Evolutionary conservation across 2,888 invertebrate species (phyloP).

Genomic region (Spatulosminthurus flaviceps): DNA sequence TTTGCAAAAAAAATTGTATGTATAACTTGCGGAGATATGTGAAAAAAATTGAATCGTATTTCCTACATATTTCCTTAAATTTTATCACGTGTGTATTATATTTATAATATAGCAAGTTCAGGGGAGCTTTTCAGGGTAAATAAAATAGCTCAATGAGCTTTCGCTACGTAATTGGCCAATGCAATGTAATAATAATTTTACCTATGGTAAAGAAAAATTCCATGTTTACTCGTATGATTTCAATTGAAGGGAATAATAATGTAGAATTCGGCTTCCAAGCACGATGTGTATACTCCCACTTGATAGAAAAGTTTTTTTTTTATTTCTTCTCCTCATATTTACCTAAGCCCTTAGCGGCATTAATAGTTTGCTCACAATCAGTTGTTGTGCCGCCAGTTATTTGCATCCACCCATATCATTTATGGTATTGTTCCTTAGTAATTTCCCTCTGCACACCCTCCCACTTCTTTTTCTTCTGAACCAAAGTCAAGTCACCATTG

Average conservation of each 20-base stretch:
- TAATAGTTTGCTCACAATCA: conserved; percentile 11
- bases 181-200: no score
- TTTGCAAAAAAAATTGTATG: no score
- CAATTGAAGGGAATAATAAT: conserved; percentile 8
- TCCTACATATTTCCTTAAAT: background rate
- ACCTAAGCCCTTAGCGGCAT: conserved; percentile 8
- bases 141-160: no score
- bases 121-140: no score
- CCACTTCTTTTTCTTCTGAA: background rate
- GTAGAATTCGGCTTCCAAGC: background rate
- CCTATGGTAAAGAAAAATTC: no score
- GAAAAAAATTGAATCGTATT: conserved; percentile 9
- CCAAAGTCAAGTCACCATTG: background rate
- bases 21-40: background rate
- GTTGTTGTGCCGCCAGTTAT: conserved; percentile 8
- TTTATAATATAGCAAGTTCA: no score
- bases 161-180: no score
- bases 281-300: conserved; percentile 13
- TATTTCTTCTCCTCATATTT: background rate
- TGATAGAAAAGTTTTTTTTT: background rate
- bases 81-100: no score
- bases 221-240: background rate
- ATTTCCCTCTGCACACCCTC: conserved; percentile 2
- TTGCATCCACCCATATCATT: conserved; percentile 18
- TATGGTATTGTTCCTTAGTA: background rate